These are phyloP conservation scores for Cinclus mexicanus DNA, from an alignment of 2,113 vertebrate species.

Conservation along the genomic window DNA sequence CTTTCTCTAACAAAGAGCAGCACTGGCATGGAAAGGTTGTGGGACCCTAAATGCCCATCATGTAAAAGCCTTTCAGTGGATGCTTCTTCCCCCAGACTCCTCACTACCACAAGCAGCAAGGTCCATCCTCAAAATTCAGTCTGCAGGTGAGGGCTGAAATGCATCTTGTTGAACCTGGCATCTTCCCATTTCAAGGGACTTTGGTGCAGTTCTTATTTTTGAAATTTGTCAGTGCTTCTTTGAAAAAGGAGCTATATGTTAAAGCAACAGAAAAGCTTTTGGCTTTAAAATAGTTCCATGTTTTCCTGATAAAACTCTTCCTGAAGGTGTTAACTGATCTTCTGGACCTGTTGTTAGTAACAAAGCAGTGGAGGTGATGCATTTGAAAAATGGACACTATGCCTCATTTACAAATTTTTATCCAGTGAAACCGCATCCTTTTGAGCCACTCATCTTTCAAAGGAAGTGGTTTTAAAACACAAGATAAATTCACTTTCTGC, in stretches of 20 bases:
- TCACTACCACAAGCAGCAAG: not conserved
- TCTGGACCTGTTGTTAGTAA: not conserved
- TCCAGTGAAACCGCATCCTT: not conserved
- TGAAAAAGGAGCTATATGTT: not conserved
- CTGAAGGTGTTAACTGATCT: not conserved
- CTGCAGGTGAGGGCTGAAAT: not conserved
- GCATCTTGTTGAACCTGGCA: not conserved
- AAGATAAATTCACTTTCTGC: not conserved
- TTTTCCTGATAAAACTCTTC: not conserved
- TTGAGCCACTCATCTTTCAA: not conserved
- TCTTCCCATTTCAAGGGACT: not conserved
- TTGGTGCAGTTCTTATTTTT: not conserved
- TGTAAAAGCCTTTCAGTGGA: not conserved
- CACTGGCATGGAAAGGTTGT: not conserved
- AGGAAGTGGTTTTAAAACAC: not conserved
- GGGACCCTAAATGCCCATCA: not conserved
- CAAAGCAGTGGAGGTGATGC: not conserved
- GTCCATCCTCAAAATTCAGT: not conserved
- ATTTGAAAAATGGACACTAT: not conserved
- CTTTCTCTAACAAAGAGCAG: not conserved
- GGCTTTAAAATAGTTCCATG: rapidly evolving
- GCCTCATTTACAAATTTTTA: not conserved
- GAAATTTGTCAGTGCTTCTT: not conserved
- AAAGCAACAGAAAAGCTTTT: not conserved
- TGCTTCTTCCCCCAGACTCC: not conserved